Evolutionary conservation across 2,888 invertebrate species (phyloP).

Genomic region (Prosapia bicincta): DNA sequence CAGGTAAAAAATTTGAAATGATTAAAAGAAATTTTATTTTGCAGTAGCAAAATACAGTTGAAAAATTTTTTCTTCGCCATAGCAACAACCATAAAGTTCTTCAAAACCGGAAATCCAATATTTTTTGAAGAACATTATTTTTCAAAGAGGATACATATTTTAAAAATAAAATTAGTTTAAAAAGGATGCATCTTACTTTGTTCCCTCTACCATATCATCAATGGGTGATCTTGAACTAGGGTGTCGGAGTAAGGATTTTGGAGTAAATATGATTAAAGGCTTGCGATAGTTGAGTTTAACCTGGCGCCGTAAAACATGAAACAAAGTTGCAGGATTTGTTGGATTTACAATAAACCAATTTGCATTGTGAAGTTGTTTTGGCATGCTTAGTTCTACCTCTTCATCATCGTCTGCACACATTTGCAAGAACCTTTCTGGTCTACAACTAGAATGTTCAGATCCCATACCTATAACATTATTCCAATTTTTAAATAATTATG

Average conservation of each 20-base stretch:
- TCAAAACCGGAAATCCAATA: too few species aligned
- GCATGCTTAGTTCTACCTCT: slow-evolving; percentile 49
- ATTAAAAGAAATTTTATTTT: too few species aligned
- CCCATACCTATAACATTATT: slow-evolving; percentile 55
- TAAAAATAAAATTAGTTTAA: too few species aligned
- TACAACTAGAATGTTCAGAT: slow-evolving; percentile 64
- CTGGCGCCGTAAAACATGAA: slow-evolving; percentile 73
- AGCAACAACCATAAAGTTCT: too few species aligned
- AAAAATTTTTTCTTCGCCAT: too few species aligned
- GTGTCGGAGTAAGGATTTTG: slow-evolving; percentile 73
- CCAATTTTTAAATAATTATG: background rate
- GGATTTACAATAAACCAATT: slow-evolving; percentile 54
- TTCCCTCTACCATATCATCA: slow-evolving; percentile 60
- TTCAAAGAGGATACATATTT: too few species aligned
- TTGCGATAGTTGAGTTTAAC: slow-evolving; percentile 74
- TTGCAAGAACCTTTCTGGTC: slow-evolving; percentile 66
- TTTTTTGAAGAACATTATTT: too few species aligned
- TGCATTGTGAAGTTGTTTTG: slow-evolving; percentile 54
- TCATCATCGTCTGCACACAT: slow-evolving; percentile 63
- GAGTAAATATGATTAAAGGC: slow-evolving; percentile 72
- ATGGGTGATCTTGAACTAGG: slow-evolving; percentile 69
- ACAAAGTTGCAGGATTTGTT: slow-evolving; percentile 73
- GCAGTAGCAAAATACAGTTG: too few species aligned
- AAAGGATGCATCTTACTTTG: too few species aligned
- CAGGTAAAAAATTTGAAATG: too few species aligned